Base-by-base conservation (phyloP, 1,140 invertebrate genomes). In the Rhyacophila brunnea region DNA sequence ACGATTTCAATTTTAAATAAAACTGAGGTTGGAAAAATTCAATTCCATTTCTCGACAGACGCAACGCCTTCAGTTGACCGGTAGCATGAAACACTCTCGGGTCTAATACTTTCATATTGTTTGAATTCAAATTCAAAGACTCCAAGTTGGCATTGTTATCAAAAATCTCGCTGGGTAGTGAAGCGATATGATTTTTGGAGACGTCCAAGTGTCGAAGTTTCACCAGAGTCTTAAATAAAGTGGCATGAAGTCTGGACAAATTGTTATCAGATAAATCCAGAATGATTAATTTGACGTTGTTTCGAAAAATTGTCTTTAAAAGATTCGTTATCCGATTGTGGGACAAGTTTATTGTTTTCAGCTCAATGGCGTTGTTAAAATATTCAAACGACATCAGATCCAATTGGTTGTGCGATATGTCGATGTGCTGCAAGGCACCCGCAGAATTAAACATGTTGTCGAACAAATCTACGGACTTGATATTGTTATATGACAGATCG, bases 381-480 rank as follows among this genome's bases (percentile, higher is more conserved):
- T 18, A 19, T 9, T 15, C n/a, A 23, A 10, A 14, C 17, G 43
- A 18, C 36, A 18, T 17, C 18, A 13, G 7, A 6, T 15, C 19
- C 4, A 60, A n/a, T 10, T 14, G 17, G 38, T 60, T 60, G 35
- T 48, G 15, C n/a, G 51, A 54, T 35, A 60, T 14, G 45, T 54
- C 35, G 35, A 60, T 11, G 11, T 42, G 11, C 4, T 28, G 9
- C 4, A 28, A 3, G 23, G 3, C 23, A 5, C 3, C 9, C 9
- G 9, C 23, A 3, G 23, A 28, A 28, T 3, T 9, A 28, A 28
- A 28, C 9, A 28, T 28, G 23, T 28, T 9, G 23, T 28, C 23
- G 23, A 28, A 28, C 23, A 28, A 28, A 9, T 28, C 23, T 28
- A 5, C 4, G 9, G 23, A 28, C 23, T 9, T 28, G 23, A 28